Percentiles rank a stretch among this genome's conserved stretches.
phyloP scores from a whole-genome alignment of 2,797 vertebrate species.

The Macrochelys suwanniensis region DNA sequence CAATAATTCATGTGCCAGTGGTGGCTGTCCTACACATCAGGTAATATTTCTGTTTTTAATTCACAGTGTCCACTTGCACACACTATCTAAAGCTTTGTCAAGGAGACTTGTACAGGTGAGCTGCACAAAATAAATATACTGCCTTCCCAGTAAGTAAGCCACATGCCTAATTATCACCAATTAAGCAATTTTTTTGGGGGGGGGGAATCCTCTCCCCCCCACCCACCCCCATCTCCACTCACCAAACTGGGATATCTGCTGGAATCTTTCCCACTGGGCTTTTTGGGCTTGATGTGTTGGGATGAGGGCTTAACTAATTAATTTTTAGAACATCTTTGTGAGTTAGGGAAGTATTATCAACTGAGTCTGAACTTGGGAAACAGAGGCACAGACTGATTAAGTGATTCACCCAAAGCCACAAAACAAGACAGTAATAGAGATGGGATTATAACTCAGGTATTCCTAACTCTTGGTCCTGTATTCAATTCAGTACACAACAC shows the following conservation, averaged over 20 bases:
- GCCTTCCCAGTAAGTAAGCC: not conserved
- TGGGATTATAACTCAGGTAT: fast-evolving
- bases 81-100: not conserved
- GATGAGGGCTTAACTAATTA: not conserved
- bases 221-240: not conserved
- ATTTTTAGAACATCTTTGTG: not conserved
- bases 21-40: not conserved
- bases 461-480: fast-evolving
- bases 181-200: not conserved
- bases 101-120: not conserved
- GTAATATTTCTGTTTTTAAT: not conserved
- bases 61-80: not conserved
- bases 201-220: not conserved
- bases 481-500: not conserved
- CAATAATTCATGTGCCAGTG: not conserved
- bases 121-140: not conserved
- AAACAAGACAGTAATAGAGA: not conserved
- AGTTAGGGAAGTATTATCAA: not conserved
- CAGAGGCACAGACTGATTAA: not conserved
- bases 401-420: not conserved
- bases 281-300: not conserved
- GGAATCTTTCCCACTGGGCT: not conserved
- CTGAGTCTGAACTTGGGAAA: not conserved
- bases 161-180: not conserved
- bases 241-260: not conserved